A percentile compares a stretch with the other conserved stretches of the same genome.
phyloP scores from a whole-genome alignment of 2,797 vertebrate genomes.

The Myripristis murdjan region DNA sequence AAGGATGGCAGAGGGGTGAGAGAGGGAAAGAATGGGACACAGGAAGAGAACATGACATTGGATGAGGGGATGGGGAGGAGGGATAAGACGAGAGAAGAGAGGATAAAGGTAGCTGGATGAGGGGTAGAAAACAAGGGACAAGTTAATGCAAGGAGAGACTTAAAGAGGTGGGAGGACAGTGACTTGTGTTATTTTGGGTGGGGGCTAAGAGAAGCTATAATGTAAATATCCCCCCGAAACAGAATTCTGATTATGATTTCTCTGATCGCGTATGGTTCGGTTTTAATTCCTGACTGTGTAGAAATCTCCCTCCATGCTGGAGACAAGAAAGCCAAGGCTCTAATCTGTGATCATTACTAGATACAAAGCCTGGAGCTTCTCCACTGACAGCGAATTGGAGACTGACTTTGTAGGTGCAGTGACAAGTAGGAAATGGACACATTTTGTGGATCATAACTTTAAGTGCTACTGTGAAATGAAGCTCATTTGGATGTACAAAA shows the following conservation, averaged over 20 bases:
- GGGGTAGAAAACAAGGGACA: no score
- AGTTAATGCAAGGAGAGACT: conserved; percentile 40
- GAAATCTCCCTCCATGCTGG: not conserved
- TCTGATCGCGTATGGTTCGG: conserved; percentile 15
- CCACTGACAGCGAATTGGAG: conserved; percentile 38
- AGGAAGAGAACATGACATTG: conserved; percentile 44
- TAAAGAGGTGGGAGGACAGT: not conserved
- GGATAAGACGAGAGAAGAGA: conserved; percentile 42
- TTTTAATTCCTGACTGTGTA: conserved; percentile 35
- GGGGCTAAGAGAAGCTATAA: conserved; percentile 15
- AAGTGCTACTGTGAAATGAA: no score
- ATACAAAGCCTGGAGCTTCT: conserved; percentile 31
- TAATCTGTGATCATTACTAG: conserved; percentile 49
- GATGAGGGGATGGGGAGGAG: conserved; percentile 31
- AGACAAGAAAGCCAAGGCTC: conserved; percentile 27
- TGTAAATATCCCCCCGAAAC: conserved; percentile 14
- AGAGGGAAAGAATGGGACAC: conserved; percentile 45
- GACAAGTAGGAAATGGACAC: conserved; percentile 47
- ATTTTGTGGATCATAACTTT: conserved; percentile 1
- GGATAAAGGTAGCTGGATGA: conserved; percentile 22
- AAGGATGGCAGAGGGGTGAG: conserved; percentile 62
- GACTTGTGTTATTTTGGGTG: conserved; percentile 29
- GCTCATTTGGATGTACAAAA: no score
- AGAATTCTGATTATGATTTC: conserved; percentile 36
- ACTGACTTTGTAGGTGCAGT: conserved; percentile 45